Conservation (phyloP, 2,888 invertebrate genomes). For the Minunthozetes semirufus region DNA sequence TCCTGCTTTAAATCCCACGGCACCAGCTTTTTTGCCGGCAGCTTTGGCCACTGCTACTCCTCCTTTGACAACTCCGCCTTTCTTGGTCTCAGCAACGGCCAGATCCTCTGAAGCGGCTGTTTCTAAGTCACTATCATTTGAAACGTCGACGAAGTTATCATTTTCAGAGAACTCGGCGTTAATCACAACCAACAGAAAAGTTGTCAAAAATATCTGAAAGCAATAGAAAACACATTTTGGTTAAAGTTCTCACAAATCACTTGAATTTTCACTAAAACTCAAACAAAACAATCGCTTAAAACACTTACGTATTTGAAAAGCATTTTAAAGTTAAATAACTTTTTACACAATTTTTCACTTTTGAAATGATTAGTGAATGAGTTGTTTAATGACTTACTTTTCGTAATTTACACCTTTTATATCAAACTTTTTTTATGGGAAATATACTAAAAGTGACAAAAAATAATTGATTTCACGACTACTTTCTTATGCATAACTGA, state of each 20-base stretch:
- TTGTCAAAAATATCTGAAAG: not conserved
- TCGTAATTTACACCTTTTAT: no score
- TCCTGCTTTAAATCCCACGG: slow-evolving; percentile 19
- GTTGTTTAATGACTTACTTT: no score
- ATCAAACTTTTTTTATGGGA: not conserved
- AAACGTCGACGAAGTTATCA: slow-evolving; percentile 2
- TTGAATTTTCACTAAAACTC: not conserved
- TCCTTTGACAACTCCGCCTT: not conserved
- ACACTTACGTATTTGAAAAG: slow-evolving; percentile 10
- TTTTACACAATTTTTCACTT: not conserved
- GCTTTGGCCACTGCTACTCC: slow-evolving; percentile 21
- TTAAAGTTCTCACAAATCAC: not conserved
- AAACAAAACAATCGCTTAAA: no score
- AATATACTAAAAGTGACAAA: slow-evolving; percentile 13
- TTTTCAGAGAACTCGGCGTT: not conserved
- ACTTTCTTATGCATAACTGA: slow-evolving; percentile 15
- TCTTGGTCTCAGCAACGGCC: not conserved
- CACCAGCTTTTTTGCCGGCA: slow-evolving; percentile 24
- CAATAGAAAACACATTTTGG: not conserved
- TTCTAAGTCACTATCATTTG: slow-evolving; percentile 21
- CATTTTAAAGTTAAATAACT: slow-evolving; percentile 1
- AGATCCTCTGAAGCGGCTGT: slow-evolving; percentile 7
- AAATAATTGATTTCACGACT: slow-evolving; percentile 3
- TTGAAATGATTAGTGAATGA: not conserved
- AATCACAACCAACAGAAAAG: slow-evolving; percentile 9